phyloP scores from a whole-genome alignment of 2,888 invertebrate species.

The Rhagonycha lutea region DNA sequence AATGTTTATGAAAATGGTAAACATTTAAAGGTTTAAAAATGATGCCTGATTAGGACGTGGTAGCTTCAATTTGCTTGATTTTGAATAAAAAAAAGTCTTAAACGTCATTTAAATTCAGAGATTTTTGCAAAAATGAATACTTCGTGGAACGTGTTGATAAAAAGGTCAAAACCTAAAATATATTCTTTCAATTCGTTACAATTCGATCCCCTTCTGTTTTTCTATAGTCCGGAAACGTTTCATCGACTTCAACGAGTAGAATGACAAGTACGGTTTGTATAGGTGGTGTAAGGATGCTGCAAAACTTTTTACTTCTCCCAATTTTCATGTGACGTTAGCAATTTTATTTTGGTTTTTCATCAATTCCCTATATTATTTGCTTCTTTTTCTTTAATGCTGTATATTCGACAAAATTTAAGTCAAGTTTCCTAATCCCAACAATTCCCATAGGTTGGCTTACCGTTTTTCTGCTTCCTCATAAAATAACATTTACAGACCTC shows the following conservation, averaged over 20 bases:
- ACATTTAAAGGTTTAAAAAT: neutral
- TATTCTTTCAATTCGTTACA: conserved; percentile 42
- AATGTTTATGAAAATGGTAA: neutral
- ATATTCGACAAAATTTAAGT: conserved; percentile 7
- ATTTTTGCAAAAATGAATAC: conserved; percentile 36
- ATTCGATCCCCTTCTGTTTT: conserved; percentile 36
- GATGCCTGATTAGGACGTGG: neutral
- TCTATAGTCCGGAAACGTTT: conserved; percentile 52
- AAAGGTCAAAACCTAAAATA: conserved; percentile 39
- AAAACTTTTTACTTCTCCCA: conserved; percentile 42
- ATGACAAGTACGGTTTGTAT: conserved; percentile 45
- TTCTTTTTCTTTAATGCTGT: conserved; percentile 28
- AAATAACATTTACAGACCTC: conserved; percentile 45
- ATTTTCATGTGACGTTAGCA: conserved; percentile 41
- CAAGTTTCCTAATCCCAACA: conserved; percentile 32
- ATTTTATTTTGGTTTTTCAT: conserved; percentile 37
- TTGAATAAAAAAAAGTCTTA: neutral
- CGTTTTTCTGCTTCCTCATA: conserved; percentile 36
- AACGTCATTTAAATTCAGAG: neutral
- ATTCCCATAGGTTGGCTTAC: conserved; percentile 43
- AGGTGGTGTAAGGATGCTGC: conserved; percentile 37
- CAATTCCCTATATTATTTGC: conserved; percentile 32
- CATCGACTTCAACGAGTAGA: conserved; percentile 49
- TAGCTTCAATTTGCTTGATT: neutral
- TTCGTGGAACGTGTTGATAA: conserved; percentile 35